Evolutionary conservation across 2,113 vertebrate genomes (phyloP).

Genomic region (Pelvicachromis taeniatus): DNA sequence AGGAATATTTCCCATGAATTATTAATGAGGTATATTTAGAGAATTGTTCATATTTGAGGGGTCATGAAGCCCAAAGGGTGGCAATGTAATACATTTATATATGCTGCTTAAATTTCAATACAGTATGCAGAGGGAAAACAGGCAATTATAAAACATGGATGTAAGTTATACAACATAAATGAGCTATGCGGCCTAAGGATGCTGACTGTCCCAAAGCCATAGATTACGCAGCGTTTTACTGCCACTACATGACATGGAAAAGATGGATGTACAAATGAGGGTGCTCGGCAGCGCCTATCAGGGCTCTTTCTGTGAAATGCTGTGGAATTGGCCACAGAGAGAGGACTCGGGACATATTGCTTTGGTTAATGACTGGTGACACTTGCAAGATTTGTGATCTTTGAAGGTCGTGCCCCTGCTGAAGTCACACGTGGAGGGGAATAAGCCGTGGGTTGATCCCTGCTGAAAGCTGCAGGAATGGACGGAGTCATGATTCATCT

Average conservation of each 20-base stretch:
- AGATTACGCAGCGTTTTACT: conserved; percentile 14
- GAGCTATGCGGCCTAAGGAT: neutral
- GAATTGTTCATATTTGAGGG: conserved; percentile 16
- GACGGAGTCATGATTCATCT: conserved; percentile 64
- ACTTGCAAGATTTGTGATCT: conserved; percentile 66
- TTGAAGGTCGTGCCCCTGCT: conserved; percentile 61
- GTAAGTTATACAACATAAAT: neutral
- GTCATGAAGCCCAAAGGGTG: conserved; percentile 8
- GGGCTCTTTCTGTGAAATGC: conserved; percentile 22
- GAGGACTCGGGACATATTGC: conserved; percentile 60
- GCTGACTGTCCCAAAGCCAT: conserved; percentile 9
- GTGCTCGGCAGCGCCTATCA: conserved; percentile 27
- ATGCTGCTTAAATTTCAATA: neutral
- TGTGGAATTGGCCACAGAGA: conserved; percentile 19
- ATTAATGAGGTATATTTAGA: conserved; percentile 35
- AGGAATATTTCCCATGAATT: conserved; percentile 44
- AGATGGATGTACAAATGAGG: conserved; percentile 13
- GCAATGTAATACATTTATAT: conserved; percentile 16
- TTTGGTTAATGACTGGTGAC: conserved; percentile 70
- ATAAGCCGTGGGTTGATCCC: conserved; percentile 51
- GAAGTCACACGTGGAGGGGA: conserved; percentile 55
- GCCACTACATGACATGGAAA: conserved; percentile 4
- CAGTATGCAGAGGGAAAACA: neutral
- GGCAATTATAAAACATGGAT: neutral
- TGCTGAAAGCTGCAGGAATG: conserved; percentile 50